These are phyloP conservation scores for Schizopygopsis pylzovi DNA, from an alignment of 2,797 vertebrate genomes.

Conservation along the genomic window DNA sequence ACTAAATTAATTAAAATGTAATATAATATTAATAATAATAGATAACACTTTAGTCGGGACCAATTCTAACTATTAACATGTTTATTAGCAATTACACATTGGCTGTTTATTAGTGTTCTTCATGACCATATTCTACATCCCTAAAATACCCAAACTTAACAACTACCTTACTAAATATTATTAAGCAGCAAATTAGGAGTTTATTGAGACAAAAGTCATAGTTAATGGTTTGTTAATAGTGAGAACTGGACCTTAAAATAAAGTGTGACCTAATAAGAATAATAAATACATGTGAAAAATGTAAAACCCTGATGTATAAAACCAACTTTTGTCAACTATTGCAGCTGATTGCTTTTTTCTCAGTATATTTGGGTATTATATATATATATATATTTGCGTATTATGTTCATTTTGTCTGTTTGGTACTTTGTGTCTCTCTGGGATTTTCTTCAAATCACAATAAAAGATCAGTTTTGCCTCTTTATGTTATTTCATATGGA, in stretches of 20 bases:
- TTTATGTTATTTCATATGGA: background rate
- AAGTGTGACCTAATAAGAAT: background rate
- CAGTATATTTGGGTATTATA: background rate
- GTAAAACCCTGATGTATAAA: background rate
- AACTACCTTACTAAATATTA: background rate
- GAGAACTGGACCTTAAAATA: background rate
- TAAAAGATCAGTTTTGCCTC: background rate
- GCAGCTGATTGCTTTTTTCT: background rate
- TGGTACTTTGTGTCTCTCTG: background rate
- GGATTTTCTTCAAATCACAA: background rate
- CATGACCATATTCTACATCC: background rate
- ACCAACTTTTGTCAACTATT: background rate
- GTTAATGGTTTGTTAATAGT: background rate
- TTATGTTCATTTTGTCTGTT: background rate
- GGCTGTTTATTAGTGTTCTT: too few relatives aligned
- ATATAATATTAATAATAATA: background rate
- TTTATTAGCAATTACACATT: background rate
- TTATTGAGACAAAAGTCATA: background rate
- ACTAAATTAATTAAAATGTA: background rate
- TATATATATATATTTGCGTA: too few relatives aligned
- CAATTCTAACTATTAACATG: too few relatives aligned
- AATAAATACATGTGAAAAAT: background rate
- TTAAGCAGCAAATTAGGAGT: background rate
- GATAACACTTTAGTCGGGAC: too few relatives aligned
- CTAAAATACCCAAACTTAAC: background rate